Percentiles rank a stretch among this genome's conserved stretches.
Evolutionary conservation across 2,113 vertebrate genomes (phyloP).

Genomic region (Phylloscopus whistleri): DNA sequence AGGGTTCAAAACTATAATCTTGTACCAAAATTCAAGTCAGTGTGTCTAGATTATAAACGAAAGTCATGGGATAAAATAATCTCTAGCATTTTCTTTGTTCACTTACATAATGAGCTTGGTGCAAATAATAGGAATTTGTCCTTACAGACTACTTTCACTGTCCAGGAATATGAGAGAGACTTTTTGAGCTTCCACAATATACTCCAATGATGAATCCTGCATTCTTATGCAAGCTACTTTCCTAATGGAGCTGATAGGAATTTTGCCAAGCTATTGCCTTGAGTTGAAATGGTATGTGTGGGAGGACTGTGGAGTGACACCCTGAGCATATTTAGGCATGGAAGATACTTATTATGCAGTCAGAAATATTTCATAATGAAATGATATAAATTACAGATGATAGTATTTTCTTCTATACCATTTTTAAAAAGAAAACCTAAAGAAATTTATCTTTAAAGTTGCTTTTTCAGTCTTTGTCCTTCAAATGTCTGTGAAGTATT

Average conservation of each 20-base stretch:
- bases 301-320: conserved; percentile 39
- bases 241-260: background rate
- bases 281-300: background rate
- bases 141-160: background rate
- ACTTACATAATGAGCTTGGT: background rate
- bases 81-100: background rate
- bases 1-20: background rate
- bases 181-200: background rate
- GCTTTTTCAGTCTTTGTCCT: background rate
- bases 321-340: background rate
- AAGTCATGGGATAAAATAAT: background rate
- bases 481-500: background rate
- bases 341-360: conserved; percentile 26
- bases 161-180: background rate
- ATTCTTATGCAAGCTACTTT: background rate
- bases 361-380: conserved; percentile 44
- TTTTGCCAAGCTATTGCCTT: conserved; percentile 2
- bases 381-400: conserved; percentile 1
- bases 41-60: background rate
- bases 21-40: background rate
- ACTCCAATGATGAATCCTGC: background rate
- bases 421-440: background rate
- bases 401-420: background rate
- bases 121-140: background rate
- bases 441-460: background rate